phyloP scores from a whole-genome alignment of 2,888 invertebrate species.

The Epistrophe grossulariae region DNA sequence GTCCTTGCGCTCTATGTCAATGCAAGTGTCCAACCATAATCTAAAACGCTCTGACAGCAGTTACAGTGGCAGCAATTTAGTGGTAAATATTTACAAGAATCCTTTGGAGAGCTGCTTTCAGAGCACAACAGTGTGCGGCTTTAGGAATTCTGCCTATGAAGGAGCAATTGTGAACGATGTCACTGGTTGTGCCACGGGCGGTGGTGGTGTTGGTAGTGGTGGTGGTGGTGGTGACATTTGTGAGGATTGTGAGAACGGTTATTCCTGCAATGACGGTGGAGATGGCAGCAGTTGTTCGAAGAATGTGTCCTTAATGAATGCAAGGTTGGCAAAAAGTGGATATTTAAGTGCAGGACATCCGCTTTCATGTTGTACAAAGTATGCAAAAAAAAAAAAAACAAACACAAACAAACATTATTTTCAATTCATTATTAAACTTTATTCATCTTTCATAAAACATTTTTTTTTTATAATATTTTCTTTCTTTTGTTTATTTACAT shows the following conservation, averaged over 20 bases:
- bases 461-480: background rate
- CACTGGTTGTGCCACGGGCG: constrained; percentile 34
- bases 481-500: constrained; percentile 48
- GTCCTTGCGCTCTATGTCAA: constrained; percentile 60
- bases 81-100: constrained; percentile 78
- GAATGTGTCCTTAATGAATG: constrained; percentile 79
- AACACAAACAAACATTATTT: constrained; percentile 10
- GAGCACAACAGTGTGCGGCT: constrained; percentile 58
- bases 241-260: constrained; percentile 48
- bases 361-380: constrained; percentile 69
- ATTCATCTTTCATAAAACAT: constrained; percentile 66
- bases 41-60: constrained; percentile 79
- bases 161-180: constrained; percentile 68
- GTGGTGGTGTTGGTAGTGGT: background rate
- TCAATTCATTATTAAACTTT: constrained; percentile 3
- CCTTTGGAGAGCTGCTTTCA: constrained; percentile 76
- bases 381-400: constrained; percentile 18
- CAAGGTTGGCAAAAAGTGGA: constrained; percentile 80
- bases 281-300: constrained; percentile 50
- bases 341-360: constrained; percentile 79
- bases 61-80: constrained; percentile 78
- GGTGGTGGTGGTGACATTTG: background rate
- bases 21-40: constrained; percentile 56
- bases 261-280: constrained; percentile 16
- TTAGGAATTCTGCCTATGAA: constrained; percentile 72